A percentile compares a stretch with the other conserved stretches of the same genome.
These are phyloP conservation scores for Pyrgus malvae DNA, from an alignment of 2,888 invertebrate species.

Conservation along the genomic window DNA sequence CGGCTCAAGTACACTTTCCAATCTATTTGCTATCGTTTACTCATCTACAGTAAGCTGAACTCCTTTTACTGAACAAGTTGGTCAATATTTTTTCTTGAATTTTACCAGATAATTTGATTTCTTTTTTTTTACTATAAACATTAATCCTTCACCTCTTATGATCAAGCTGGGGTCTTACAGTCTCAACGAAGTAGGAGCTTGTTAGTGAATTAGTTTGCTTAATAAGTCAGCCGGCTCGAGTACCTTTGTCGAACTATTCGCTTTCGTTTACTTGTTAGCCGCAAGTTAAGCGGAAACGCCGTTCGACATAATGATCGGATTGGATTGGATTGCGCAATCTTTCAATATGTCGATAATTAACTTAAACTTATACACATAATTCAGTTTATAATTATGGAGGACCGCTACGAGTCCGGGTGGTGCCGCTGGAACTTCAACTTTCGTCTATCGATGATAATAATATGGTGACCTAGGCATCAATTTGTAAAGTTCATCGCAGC, in stretches of 20 bases:
- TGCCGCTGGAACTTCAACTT: too few relatives aligned
- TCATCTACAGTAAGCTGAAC: slow-evolving; percentile 7
- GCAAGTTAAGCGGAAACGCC: slow-evolving; percentile 1
- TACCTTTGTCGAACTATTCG: slow-evolving; percentile 21
- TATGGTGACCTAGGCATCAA: too few relatives aligned
- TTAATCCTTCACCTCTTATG: neutral
- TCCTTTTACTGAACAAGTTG: too few relatives aligned
- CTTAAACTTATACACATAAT: too few relatives aligned
- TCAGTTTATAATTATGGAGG: too few relatives aligned
- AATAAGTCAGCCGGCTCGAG: slow-evolving; percentile 21
- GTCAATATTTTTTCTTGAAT: too few relatives aligned
- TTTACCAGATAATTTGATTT: too few relatives aligned
- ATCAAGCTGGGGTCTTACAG: neutral
- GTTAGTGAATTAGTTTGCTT: slow-evolving; percentile 22
- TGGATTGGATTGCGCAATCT: neutral
- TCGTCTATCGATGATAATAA: too few relatives aligned
- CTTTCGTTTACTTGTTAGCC: slow-evolving; percentile 6
- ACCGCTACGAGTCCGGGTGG: too few relatives aligned
- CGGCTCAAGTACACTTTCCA: slow-evolving; percentile 17
- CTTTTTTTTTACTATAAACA: neutral
- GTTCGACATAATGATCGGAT: neutral
- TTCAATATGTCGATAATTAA: too few relatives aligned
- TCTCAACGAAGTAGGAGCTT: slow-evolving; percentile 16
- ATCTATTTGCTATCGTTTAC: slow-evolving; percentile 15
- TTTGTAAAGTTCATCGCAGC: too few relatives aligned